Conservation (phyloP, 1,140 invertebrate species). For the Atopsyche davidsoni region DNA sequence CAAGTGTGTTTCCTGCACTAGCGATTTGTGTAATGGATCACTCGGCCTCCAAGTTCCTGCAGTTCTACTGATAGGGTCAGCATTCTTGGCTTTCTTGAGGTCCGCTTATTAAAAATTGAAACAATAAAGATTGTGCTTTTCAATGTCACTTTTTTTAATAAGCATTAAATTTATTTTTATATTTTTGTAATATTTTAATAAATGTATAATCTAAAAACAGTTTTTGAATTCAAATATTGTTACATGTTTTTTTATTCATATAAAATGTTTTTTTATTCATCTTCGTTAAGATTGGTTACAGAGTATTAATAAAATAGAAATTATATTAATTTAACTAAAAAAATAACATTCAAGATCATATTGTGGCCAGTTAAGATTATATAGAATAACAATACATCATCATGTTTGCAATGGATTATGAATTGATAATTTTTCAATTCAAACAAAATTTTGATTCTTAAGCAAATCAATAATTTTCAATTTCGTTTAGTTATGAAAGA, state of each 20-base stretch:
- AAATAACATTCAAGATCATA: no score
- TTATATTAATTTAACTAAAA: no score
- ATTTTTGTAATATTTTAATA: not conserved
- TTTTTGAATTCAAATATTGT: not conserved
- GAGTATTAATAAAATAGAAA: no score
- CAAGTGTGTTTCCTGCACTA: constrained; percentile 39
- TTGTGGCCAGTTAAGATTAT: no score
- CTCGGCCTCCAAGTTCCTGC: not conserved
- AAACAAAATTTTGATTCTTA: no score
- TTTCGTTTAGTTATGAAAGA: no score
- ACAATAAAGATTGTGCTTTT: not conserved
- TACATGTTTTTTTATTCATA: not conserved
- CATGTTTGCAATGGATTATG: no score
- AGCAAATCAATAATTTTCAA: no score
- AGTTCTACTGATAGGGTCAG: not conserved
- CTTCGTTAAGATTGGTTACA: no score
- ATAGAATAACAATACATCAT: no score
- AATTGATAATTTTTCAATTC: no score
- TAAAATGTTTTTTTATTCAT: not conserved
- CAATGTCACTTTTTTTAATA: constrained; percentile 1
- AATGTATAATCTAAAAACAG: not conserved
- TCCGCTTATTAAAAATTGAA: not conserved
- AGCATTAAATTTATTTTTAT: constrained; percentile 1
- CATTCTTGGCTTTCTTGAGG: not conserved
- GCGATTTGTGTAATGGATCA: constrained; percentile 42